A percentile compares a stretch with the other conserved stretches of the same genome.
These are phyloP conservation scores for Atrina japonica DNA, from an alignment of 2,888 invertebrate species.

Conservation along the genomic window DNA sequence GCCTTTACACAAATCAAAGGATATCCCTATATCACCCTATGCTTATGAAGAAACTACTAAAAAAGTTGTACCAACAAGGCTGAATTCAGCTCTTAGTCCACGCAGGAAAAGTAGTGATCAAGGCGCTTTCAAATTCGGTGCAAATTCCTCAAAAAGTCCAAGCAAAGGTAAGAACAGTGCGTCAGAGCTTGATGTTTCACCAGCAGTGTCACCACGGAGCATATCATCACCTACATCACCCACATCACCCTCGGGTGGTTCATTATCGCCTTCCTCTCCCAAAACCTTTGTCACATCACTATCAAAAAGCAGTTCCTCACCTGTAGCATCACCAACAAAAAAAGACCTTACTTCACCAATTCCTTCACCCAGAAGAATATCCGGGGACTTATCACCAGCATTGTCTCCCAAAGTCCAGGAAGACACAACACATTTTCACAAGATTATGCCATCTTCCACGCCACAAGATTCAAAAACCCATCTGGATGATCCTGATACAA, in stretches of 20 bases:
- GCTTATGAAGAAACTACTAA: slow-evolving; percentile 20
- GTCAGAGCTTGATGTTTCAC: slow-evolving; percentile 7
- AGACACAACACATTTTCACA: background rate
- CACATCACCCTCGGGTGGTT: background rate
- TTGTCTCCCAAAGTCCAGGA: background rate
- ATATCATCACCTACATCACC: background rate
- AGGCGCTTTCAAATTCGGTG: slow-evolving; percentile 5
- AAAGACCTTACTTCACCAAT: slow-evolving; percentile 9
- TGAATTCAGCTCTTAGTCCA: slow-evolving; percentile 48
- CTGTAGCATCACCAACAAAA: too few species aligned
- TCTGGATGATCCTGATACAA: background rate
- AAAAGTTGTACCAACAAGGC: slow-evolving; percentile 33
- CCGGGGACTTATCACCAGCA: background rate
- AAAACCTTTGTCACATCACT: background rate
- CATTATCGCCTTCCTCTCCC: too few species aligned
- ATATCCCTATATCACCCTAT: slow-evolving; percentile 15
- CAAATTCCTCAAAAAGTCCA: background rate
- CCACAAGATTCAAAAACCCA: background rate
- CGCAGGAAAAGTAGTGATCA: slow-evolving; percentile 18
- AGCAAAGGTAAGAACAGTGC: slow-evolving; percentile 20
- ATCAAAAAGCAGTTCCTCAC: background rate
- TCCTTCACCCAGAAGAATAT: slow-evolving; percentile 15
- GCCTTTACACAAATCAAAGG: background rate
- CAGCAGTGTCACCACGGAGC: slow-evolving; percentile 13
- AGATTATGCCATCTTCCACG: background rate